Conservation (phyloP, 2,797 vertebrate species). For the Enteromius unitaeniatus region DNA sequence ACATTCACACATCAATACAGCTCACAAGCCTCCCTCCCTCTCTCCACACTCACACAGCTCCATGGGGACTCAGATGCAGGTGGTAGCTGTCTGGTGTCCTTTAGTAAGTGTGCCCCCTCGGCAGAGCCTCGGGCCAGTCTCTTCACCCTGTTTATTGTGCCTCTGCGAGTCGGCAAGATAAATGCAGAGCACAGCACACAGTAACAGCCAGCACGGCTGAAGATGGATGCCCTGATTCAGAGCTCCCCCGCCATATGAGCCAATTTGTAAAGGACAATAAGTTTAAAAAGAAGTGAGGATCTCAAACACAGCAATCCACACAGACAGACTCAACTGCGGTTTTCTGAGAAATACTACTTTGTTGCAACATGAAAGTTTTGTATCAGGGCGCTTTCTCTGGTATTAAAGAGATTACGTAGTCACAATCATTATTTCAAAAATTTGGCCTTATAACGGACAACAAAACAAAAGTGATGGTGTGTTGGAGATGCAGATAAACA, state of each 20-base stretch:
- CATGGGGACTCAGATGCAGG: conserved; percentile 76
- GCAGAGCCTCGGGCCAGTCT: conserved; percentile 76
- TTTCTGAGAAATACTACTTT: conserved; percentile 9
- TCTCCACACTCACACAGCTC: conserved; percentile 21
- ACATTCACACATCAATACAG: conserved; percentile 6
- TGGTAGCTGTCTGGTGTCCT: conserved; percentile 78
- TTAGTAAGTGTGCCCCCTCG: conserved; percentile 72
- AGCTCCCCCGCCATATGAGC: conserved; percentile 62
- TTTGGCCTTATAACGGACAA: conserved; percentile 24
- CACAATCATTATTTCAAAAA: conserved; percentile 46
- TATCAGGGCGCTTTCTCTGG: conserved; percentile 16
- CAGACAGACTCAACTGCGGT: conserved; percentile 28
- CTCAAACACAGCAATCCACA: conserved; percentile 53
- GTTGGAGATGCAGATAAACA: conserved; percentile 47
- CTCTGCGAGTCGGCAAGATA: conserved; percentile 72
- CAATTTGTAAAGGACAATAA: conserved; percentile 64
- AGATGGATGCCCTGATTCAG: conserved; percentile 77
- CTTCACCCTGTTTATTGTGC: conserved; percentile 78
- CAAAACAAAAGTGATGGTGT: conserved; percentile 38
- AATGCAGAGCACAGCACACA: conserved; percentile 77
- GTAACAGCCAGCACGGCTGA: conserved; percentile 71
- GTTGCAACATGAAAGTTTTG: conserved; percentile 25
- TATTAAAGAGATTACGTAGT: conserved; percentile 38
- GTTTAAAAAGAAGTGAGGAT: conserved; percentile 51
- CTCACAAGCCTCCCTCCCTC: background rate